Base-by-base conservation (phyloP, 2,797 vertebrate species). In the Ctenopoma kingsleyae region DNA sequence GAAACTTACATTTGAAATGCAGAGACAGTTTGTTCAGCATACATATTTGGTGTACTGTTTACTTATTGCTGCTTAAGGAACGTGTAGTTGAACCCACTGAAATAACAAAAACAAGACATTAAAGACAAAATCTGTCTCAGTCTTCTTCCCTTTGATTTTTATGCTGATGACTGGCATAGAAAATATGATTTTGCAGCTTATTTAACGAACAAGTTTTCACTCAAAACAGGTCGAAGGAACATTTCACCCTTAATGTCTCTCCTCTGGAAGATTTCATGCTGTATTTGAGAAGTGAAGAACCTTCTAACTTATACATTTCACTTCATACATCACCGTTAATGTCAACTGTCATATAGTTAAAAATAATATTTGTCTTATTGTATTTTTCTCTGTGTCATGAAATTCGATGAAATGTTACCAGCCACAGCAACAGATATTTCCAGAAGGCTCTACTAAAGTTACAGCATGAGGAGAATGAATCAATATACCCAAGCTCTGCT, bases 41-140 rank as follows among this genome's bases (percentile, higher is more conserved):
- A 88, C 35, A 93, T 91, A 93, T 93, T 92, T 92, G 76, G 90
- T 67, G 61, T 65, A 63, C 72, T 91, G 90, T 93, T 92, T 92
- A 84, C 83, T 19, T 76, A 86, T 78, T 63, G 38, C 81, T 67
- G 72, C 72, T 76, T 64, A 43, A 79, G 82, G 68, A 74, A 74
- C 81, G 67, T 44, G 56, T 54, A 82, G 69, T 50, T 85, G 67
- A 91, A 89, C 76, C 61, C 71, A 54, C 72, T 76, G 76, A 85
- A 88, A 84, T 78, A 87, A 86, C 89, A 89, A 46, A 78, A 81
- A 85, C 23, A 38, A 81, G 71, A 87, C 85, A 74, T 88, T 71
- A 87, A 91, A 86, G 71, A 87, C 74, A 65, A 81, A 67, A 88
- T 87, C 71, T 67, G 80, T 80, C 78, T 83, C 71, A 3, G 74